A percentile compares a stretch with the other conserved stretches of the same genome.
These are phyloP conservation scores for Echiichthys vipera DNA, from an alignment of 2,797 vertebrate species.

Conservation along the genomic window DNA sequence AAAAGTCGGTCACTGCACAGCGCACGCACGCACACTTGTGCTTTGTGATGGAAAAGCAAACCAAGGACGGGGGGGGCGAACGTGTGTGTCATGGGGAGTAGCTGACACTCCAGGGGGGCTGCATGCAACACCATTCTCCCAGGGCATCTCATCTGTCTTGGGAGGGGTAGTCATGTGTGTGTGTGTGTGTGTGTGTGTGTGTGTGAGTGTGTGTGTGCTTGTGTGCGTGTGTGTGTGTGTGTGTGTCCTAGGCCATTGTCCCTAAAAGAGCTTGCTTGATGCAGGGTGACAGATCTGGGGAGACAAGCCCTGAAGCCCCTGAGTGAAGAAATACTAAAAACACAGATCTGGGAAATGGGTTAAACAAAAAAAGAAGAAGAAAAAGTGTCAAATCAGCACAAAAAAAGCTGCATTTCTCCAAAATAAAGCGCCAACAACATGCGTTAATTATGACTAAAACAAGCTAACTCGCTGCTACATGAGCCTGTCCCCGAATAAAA, in stretches of 20 bases:
- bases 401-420: not conserved
- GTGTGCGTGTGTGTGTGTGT: too few species aligned
- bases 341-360: constrained; percentile 23
- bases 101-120: constrained; percentile 56
- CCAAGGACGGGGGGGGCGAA: constrained; percentile 12
- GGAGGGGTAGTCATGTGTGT: constrained; percentile 51
- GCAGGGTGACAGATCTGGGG: constrained; percentile 75
- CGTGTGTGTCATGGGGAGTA: constrained; percentile 54
- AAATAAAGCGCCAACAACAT: not conserved
- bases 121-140: constrained; percentile 65
- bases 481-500: constrained; percentile 23
- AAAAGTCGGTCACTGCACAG: constrained; percentile 83
- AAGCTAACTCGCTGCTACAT: constrained; percentile 3
- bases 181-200: constrained; percentile 28
- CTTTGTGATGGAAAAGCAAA: constrained; percentile 70
- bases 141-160: constrained; percentile 69
- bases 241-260: constrained; percentile 70
- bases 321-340: constrained; percentile 41
- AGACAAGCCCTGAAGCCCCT: constrained; percentile 63
- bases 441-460: not conserved
- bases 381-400: not conserved
- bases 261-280: constrained; percentile 69
- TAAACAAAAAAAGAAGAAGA: not conserved
- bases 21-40: constrained; percentile 58
- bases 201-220: constrained; percentile 29